Conservation (phyloP, 2,113 vertebrate species). For the Malurus melanocephalus region DNA sequence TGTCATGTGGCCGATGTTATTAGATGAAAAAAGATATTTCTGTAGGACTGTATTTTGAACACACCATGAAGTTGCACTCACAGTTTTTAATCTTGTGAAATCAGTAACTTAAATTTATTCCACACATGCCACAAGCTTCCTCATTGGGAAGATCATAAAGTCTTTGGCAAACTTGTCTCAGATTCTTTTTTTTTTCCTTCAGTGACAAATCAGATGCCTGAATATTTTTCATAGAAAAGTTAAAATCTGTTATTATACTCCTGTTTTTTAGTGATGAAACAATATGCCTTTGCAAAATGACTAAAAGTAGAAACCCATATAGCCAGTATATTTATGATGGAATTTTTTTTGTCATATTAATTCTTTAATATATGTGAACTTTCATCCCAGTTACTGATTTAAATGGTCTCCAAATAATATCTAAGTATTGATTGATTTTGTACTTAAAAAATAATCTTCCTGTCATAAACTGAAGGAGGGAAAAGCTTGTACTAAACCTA, state of each 20-base stretch:
- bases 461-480: not conserved
- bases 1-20: not conserved
- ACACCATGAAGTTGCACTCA: not conserved
- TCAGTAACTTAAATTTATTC: not conserved
- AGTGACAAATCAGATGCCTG: not conserved
- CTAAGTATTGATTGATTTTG: not conserved
- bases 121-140: rapidly evolving
- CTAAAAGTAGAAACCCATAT: not conserved
- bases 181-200: not conserved
- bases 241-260: not conserved
- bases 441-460: not conserved
- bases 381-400: not conserved
- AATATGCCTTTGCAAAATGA: not conserved
- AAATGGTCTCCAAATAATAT: not conserved
- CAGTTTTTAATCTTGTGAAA: not conserved
- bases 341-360: not conserved
- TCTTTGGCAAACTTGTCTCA: not conserved
- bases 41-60: not conserved
- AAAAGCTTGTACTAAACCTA: not conserved
- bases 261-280: not conserved
- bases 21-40: not conserved
- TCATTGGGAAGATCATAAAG: not conserved
- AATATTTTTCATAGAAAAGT: not conserved
- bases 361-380: not conserved
- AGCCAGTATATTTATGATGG: not conserved